A percentile compares a stretch with the other conserved stretches of the same genome.
Evolutionary conservation across 2,797 vertebrate species (phyloP).

Genomic region (Basileuterus tristriatus): DNA sequence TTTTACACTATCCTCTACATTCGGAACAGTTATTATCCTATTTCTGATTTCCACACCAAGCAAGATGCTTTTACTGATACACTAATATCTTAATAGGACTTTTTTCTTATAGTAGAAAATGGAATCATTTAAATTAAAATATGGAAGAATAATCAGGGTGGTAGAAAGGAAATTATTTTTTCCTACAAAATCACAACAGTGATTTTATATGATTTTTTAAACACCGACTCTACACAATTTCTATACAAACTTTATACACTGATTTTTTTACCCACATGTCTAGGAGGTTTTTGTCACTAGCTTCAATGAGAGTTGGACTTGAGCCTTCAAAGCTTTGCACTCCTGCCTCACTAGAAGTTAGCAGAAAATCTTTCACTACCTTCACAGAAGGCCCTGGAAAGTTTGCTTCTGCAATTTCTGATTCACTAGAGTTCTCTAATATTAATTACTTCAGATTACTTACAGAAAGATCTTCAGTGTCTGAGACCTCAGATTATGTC

Average conservation of each 20-base stretch:
- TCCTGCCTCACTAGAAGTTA: not conserved
- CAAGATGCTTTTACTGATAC: not conserved
- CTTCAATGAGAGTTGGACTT: not conserved
- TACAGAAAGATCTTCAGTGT: not conserved
- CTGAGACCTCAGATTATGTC: not conserved
- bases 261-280: not conserved
- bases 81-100: not conserved
- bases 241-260: not conserved
- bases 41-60: not conserved
- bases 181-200: not conserved
- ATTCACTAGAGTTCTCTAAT: not conserved
- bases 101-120: not conserved
- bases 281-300: not conserved
- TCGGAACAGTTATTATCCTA: not conserved
- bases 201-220: not conserved
- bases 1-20: not conserved
- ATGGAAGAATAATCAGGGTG: not conserved
- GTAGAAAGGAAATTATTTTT: not conserved
- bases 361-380: not conserved
- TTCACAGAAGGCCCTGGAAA: not conserved
- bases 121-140: not conserved
- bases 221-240: not conserved
- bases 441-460: not conserved
- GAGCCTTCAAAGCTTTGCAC: not conserved
- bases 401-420: not conserved